These are phyloP conservation scores for Anoplopoma fimbria DNA, from an alignment of 2,113 vertebrate species.

Conservation along the genomic window DNA sequence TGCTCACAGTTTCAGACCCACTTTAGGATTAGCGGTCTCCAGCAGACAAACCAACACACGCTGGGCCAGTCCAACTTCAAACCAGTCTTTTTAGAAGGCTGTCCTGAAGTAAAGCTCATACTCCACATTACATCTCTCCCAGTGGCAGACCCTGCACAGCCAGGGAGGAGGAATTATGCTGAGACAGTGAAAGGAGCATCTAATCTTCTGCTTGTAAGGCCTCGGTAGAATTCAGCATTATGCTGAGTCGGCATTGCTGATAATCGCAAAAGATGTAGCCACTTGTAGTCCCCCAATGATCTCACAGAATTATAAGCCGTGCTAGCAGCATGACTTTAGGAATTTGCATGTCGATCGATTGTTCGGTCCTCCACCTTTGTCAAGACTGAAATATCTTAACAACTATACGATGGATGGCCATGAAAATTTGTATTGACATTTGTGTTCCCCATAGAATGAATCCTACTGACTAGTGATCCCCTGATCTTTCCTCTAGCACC, in stretches of 20 bases:
- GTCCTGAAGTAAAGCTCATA: not conserved
- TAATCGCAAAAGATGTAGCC: constrained; percentile 1
- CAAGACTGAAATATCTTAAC: not conserved
- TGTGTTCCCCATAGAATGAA: not conserved
- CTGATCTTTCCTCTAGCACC: not conserved
- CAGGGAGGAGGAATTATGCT: constrained; percentile 14
- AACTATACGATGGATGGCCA: not conserved
- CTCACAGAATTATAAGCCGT: not conserved
- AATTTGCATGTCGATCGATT: not conserved
- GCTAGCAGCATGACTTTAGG: not conserved
- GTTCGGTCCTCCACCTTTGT: not conserved
- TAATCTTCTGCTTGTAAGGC: not conserved
- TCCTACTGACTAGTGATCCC: not conserved
- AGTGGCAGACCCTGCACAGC: not conserved
- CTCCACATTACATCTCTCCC: not conserved
- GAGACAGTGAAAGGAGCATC: constrained; percentile 22
- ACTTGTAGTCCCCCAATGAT: constrained; percentile 2
- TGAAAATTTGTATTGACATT: not conserved
- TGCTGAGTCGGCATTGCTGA: constrained; percentile 27
- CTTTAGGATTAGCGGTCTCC: constrained; percentile 1
- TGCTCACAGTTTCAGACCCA: constrained; percentile 1
- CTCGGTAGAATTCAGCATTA: not conserved
- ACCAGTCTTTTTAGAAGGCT: not conserved
- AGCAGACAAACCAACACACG: not conserved
- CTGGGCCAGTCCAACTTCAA: constrained; percentile 1